Evolutionary conservation across 2,888 invertebrate genomes (phyloP), one percentile per base, ranked within the genome.

Genomic region (Torymus auratus): DNA sequence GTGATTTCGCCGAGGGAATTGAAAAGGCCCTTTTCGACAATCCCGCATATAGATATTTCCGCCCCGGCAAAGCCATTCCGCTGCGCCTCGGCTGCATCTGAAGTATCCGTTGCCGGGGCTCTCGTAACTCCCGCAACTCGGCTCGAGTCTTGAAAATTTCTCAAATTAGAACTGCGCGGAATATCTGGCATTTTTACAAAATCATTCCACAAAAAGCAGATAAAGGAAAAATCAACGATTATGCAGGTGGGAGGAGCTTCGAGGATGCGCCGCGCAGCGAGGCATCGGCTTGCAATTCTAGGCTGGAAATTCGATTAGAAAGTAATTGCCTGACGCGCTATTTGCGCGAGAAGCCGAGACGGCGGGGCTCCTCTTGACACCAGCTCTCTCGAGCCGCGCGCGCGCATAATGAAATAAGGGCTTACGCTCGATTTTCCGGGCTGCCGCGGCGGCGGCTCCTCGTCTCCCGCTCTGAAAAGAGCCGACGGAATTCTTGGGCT

Each of bases 371-470:
- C 67, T 69, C 69, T 77, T 69, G 69, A 69, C 69, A 60, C 67
- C 56, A 41, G 62, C 50, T 14, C 65, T 64, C 73, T 12, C 17
- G 17, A 53, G 28, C 17, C 61, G 28, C 56, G 20, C 20, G 20
- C 20, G 20, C 20, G 50, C 52, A 53, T 78, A 71, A 78, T 78
- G 77, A 70, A 78, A 71, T 64, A 78, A 78, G 77, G 64, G 70
- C 65, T 78, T 71, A 77, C 17, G 69, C 71, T 71, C 71, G 71
- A 78, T 78, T 78, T 70, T 78, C 23, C 65, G 5, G 7, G 60
- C 41, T 41, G 41, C 7, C 41, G 41, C 41, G 41, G 41, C 41
- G 41, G 41, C 41, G 41, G 41, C 7, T 41, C 41, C 41, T 41
- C 41, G 5, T n/a, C 13, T 20, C 60, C 14, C 70, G 55, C n/a